A percentile compares a stretch with the other conserved stretches of the same genome.
Evolutionary conservation across 2,888 invertebrate genomes (phyloP).

Genomic region (Lepidochrysops patricia): DNA sequence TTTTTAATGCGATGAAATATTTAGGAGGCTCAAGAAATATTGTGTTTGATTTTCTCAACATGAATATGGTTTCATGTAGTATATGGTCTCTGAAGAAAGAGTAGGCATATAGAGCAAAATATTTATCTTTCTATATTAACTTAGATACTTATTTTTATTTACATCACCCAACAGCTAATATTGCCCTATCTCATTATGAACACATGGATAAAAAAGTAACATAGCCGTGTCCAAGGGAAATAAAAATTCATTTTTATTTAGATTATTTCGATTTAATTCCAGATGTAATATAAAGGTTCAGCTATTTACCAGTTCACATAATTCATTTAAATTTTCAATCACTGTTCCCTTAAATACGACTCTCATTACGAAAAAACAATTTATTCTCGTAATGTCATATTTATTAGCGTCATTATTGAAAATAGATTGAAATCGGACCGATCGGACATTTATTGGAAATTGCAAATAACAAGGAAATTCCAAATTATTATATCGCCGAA

Average conservation of each 20-base stretch:
- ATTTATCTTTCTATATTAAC: too few species aligned
- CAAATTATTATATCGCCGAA: background rate
- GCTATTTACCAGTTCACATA: background rate
- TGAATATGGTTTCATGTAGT: background rate
- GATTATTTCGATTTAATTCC: too few species aligned
- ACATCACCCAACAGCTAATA: too few species aligned
- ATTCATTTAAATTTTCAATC: constrained; percentile 1
- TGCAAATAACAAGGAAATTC: background rate
- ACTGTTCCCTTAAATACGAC: background rate
- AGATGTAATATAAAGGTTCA: too few species aligned
- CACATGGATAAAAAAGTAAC: too few species aligned
- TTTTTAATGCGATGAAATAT: constrained; percentile 5
- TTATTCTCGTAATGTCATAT: constrained; percentile 1
- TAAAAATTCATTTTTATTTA: too few species aligned
- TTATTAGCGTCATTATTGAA: background rate
- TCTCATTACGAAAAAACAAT: background rate
- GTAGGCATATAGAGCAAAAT: too few species aligned
- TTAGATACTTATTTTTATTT: too few species aligned
- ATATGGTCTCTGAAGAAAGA: too few species aligned
- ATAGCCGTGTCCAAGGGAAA: too few species aligned
- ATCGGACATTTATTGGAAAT: background rate
- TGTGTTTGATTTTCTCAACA: background rate
- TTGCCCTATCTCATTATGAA: too few species aligned
- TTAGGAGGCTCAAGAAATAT: background rate
- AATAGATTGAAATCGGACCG: background rate